Evolutionary conservation across 2,888 invertebrate genomes (phyloP), one percentile per base, ranked within the genome.

Genomic region (Protula sp.): DNA sequence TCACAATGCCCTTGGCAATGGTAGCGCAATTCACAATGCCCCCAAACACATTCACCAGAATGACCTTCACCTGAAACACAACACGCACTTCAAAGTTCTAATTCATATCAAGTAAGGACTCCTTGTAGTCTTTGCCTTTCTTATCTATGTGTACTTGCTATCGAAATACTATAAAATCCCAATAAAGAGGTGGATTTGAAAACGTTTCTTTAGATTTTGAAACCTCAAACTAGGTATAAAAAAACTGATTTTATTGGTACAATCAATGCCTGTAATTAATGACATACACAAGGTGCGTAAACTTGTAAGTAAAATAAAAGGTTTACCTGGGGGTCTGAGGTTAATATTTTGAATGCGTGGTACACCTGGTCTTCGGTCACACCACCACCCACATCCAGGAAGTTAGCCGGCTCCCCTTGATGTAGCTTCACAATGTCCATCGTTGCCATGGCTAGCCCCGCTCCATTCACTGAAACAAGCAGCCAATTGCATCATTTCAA

Each of bases 391-490:
- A 97, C 91, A 79, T 99, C 99, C 54, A 99, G 85, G 83, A 99
- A 99, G 82, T 99, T 99, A 0, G 99, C 99, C 5, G 99, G 98
- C 69, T 87, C 87, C 19, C 99, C 99, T 24, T 98, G 98, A 81
- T 94, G 89, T 47, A 98, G 83, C 77, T 92, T 93, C 65, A 99
- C 97, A 47, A 99, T 93, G 79, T 99, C 99, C 98, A 99, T 97
- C 4, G 99, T 99, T 2, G 98, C 99, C 99, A 99, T 99, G 2
- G 99, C 99, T 57, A 99, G 84, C 1, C 99, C 99, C 68, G 99
- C 99, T 26, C 99, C 99, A 84, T 99, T 99, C 0, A 99, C 99
- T 87, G 87, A 45, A 73, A 29, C 47, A 45, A 24, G 2, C 45
- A 47, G 38, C 38, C n/a, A 24, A 30, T 22, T 19, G 9, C 22